Evolutionary conservation across 2,797 vertebrate genomes (phyloP), one percentile per base, ranked within the genome.

Genomic region (Micromesistius poutassou): DNA sequence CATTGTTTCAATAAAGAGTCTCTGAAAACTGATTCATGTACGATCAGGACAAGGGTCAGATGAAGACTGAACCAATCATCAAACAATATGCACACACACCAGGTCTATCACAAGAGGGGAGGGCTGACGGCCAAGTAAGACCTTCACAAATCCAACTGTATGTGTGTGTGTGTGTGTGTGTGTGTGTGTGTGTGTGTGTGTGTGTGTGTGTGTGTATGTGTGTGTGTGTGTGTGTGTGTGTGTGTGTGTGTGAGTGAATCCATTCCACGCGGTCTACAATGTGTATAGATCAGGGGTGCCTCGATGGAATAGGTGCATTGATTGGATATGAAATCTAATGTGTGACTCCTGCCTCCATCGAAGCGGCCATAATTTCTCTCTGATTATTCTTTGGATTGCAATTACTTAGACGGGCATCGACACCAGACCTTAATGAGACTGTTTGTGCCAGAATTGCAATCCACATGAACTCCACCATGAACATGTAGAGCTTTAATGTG

Each of bases 361-460:
- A 75, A 83, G 85, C 79, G 79, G 82, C 86, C 85, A 85, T 81
- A 86, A 91, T 89, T 90, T 86, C 79, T 84, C 79, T 81, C 82
- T 91, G 85, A 87, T 89, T 87, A 87, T 72, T 86, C 79, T 79
- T 89, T 68, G 83, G 80, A 87, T 84, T 84, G 87, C 81, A 88
- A 86, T 90, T 88, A 89, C 82, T 86, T 80, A 42, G 36, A 75
- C 87, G 66, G 81, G 79, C 82, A 91, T 81, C 80, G 74, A 88
- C 87, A 85, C 82, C 85, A 85, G 72, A 13, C 66, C 72, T 84
- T 87, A 87, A 88, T 86, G 88, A 81, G 81, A 73, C 72, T 76
- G 78, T 87, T 85, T 88, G 83, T 87, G 88, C 83, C 87, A 88
- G 83, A 86, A 83, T 77, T 71, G 77, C 84, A 85, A 80, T 87